Base-by-base conservation (phyloP, 2,888 invertebrate species). In the Empis stercorea region DNA sequence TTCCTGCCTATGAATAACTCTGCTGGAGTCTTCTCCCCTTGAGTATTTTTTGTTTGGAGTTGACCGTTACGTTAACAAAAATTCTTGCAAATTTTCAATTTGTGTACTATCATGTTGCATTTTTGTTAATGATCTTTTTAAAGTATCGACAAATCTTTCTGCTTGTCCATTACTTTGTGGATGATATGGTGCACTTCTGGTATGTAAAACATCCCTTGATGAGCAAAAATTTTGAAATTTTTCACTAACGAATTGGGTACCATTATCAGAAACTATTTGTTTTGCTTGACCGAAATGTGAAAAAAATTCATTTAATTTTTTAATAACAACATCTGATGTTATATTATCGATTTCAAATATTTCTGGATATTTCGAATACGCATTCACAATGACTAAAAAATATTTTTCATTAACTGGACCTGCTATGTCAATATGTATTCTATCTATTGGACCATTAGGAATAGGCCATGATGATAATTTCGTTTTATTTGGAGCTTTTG, bases 361-460 rank as follows among this genome's bases (percentile, higher is more conserved):
- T 32, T 51, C 43, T 6, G 46, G 48, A 48, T 49, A 53, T 40
- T 53, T 51, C 5, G 48, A 50, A 14, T 34, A 48, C 2, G 50
- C 46, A 37, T 51, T 47, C 1, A 50, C 48, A n/a, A 50, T 47
- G 10, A 51, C 43, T 11, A 50, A 20, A 15, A 43, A 51, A 40
- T 45, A 44, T 17, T 10, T 16, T 20, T n/a, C 11, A 10, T 46
- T 17, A n/a, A 43, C 44, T 1, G 64, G 64, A 14, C 67, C 68
- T 13, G 67, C 65, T 56, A 64, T 69, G 53, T 71, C 71, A 14
- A 66, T 55, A 54, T 71, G 69, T 5, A 70, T 51, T 15, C 69
- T 54, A 47, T 64, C 55, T 61, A 63, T 65, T 11, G 60, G 58
- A 44, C 54, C 49, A 7, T 48, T 51, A 20, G 63, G 50, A 47